phyloP scores from a whole-genome alignment of 2,797 vertebrate genomes.

The Aplochiton taeniatus region DNA sequence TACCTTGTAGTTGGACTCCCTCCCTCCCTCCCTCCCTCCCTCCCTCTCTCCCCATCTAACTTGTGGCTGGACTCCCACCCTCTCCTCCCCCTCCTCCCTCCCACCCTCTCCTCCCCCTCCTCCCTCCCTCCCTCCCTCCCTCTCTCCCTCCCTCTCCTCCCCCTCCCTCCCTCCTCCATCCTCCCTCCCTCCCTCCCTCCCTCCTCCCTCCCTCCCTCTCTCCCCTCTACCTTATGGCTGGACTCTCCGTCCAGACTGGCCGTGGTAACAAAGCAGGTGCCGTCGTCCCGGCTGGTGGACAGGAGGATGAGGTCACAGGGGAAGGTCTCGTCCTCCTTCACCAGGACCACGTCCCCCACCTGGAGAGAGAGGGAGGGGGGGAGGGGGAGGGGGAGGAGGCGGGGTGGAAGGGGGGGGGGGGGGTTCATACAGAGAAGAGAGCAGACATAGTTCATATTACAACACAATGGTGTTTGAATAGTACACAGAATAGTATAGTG shows the following conservation, averaged over 20 bases:
- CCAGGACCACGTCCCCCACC: constrained; percentile 93
- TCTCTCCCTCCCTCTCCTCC: neutral
- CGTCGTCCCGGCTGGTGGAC: constrained; percentile 87
- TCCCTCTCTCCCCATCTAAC: neutral
- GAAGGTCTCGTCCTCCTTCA: constrained; percentile 93
- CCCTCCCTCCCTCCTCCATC: neutral
- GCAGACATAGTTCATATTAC: too few relatives aligned
- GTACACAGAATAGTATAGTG: too few relatives aligned
- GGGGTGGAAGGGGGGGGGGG: neutral
- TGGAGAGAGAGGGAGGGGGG: constrained; percentile 43
- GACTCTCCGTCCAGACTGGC: constrained; percentile 96
- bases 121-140: neutral
- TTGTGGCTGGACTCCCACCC: neutral
- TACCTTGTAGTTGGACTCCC: neutral
- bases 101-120: neutral
- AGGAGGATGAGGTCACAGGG: constrained; percentile 95
- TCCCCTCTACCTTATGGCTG: constrained; percentile 87
- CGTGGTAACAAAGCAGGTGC: constrained; percentile 94
- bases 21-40: neutral
- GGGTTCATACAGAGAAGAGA: too few relatives aligned
- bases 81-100: neutral
- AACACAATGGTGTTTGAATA: too few relatives aligned
- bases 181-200: neutral
- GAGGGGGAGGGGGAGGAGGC: neutral
- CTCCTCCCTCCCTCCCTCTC: neutral